Conservation (phyloP, 2,888 invertebrate genomes). For the Micoletzkya japonica region DNA sequence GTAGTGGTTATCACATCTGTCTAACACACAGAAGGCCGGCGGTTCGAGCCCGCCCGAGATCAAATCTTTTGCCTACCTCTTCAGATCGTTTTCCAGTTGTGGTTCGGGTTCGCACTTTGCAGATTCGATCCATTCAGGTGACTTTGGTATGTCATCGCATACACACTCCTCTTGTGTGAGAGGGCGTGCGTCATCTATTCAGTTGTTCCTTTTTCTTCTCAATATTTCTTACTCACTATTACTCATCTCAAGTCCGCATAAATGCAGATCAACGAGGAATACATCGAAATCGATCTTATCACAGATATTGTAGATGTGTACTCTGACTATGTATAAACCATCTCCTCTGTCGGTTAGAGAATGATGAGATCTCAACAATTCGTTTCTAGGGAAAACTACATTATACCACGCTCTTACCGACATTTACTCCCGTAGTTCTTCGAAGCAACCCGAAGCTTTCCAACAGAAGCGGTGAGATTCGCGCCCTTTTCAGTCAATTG, state of each 20-base stretch:
- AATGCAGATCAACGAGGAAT: background rate
- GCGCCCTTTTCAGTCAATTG: constrained; percentile 4
- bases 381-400: background rate
- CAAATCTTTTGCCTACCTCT: constrained; percentile 25
- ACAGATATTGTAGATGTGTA: background rate
- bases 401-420: background rate
- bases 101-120: background rate
- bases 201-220: no score
- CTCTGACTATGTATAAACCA: constrained; percentile 11
- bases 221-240: background rate
- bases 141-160: background rate
- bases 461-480: constrained; percentile 4
- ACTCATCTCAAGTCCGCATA: background rate
- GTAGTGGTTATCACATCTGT: constrained; percentile 42
- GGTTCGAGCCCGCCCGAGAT: constrained; percentile 51
- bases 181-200: constrained; percentile 1
- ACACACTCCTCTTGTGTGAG: constrained; percentile 14
- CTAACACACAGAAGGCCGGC: constrained; percentile 50
- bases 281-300: background rate
- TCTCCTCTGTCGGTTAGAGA: constrained; percentile 4
- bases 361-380: background rate
- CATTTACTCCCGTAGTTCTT: background rate
- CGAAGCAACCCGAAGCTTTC: background rate
- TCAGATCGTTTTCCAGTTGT: constrained; percentile 16
- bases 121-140: background rate